Conservation (phyloP, 2,888 invertebrate species). For the Scelioninae gen. 1 region DNA sequence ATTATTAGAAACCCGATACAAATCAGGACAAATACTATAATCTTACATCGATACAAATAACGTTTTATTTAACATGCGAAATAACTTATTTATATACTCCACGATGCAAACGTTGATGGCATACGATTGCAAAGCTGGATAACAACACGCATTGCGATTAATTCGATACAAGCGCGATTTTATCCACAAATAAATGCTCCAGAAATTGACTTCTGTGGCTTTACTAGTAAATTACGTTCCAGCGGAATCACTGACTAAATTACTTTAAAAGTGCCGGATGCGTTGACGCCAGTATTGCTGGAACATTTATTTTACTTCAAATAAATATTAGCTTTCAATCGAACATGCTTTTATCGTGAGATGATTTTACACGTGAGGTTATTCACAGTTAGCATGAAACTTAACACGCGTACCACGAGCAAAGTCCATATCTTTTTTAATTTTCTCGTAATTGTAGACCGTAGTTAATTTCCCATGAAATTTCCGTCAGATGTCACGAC, state of each 20-base stretch:
- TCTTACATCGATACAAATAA: constrained; percentile 18
- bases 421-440: neutral
- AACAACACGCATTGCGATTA: constrained; percentile 43
- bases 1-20: constrained; percentile 10
- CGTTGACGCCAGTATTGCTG: constrained; percentile 21
- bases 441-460: neutral
- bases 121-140: constrained; percentile 39
- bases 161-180: constrained; percentile 38
- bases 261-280: constrained; percentile 27
- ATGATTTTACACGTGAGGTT: constrained; percentile 21
- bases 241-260: neutral
- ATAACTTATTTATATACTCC: constrained; percentile 67
- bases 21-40: constrained; percentile 9
- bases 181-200: constrained; percentile 46
- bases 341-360: constrained; percentile 34
- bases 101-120: constrained; percentile 61
- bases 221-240: constrained; percentile 1
- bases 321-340: constrained; percentile 44
- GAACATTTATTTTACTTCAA: constrained; percentile 31
- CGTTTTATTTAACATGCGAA: constrained; percentile 64
- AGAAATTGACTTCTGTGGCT: constrained; percentile 41
- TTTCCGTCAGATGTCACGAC: neutral
- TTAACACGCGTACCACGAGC: neutral
- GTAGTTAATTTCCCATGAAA: neutral
- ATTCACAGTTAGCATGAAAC: constrained; percentile 25